A percentile compares a stretch with the other conserved stretches of the same genome.
Conservation (phyloP, 2,113 vertebrate genomes). For the Pomatorhinus ruficollis region DNA sequence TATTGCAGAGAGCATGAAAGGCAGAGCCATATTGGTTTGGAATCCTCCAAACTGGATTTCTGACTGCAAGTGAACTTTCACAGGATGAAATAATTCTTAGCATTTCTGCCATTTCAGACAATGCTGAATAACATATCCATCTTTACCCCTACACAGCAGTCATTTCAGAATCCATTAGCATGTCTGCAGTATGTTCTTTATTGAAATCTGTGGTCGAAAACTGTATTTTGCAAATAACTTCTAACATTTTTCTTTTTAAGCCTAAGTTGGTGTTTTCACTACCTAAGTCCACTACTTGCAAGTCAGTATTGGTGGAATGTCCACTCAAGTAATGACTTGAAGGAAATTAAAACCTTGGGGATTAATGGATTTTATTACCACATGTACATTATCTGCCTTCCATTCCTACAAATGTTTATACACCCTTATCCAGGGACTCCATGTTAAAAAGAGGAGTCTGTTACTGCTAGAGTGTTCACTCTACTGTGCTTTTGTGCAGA, state of each 20-base stretch:
- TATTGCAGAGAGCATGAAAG: slow-evolving; percentile 18
- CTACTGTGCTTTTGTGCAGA: neutral
- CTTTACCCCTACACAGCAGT: neutral
- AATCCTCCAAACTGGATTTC: slow-evolving; percentile 27
- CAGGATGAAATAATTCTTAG: neutral
- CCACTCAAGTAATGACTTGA: neutral
- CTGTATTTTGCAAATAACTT: neutral
- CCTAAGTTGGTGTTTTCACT: neutral
- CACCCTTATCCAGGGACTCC: neutral
- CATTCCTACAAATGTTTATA: neutral
- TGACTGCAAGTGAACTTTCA: slow-evolving; percentile 23
- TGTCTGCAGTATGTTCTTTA: neutral
- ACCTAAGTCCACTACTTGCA: neutral
- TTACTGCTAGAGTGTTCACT: neutral
- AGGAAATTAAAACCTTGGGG: neutral
- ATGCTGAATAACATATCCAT: neutral
- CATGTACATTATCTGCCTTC: neutral
- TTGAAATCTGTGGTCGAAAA: neutral
- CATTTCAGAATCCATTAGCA: slow-evolving; percentile 1
- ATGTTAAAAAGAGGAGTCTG: neutral
- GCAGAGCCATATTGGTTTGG: slow-evolving; percentile 8
- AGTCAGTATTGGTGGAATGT: neutral
- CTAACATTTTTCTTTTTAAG: neutral
- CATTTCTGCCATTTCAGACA: neutral
- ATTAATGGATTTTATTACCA: neutral